Evolutionary conservation across 2,888 invertebrate species (phyloP).

Genomic region (Calameuta filiformis): DNA sequence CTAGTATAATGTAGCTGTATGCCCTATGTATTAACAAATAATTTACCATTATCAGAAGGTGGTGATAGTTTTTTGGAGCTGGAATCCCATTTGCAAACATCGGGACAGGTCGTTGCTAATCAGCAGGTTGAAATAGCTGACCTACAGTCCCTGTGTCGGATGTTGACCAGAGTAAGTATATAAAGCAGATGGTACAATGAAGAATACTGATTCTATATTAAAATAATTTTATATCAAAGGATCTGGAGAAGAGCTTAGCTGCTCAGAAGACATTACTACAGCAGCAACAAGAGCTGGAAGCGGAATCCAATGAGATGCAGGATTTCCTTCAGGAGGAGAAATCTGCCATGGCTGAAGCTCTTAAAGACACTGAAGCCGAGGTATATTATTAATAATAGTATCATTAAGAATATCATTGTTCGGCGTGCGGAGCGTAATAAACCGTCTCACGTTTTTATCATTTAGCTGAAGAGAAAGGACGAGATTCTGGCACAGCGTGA

Average conservation of each 20-base stretch:
- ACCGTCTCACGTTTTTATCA: constrained; percentile 31
- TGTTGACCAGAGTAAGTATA: constrained; percentile 73
- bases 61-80: constrained; percentile 80
- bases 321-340: constrained; percentile 91
- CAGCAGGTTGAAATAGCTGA: constrained; percentile 83
- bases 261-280: constrained; percentile 76
- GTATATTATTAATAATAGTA: constrained; percentile 46
- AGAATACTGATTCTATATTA: background rate
- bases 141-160: constrained; percentile 76
- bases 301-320: constrained; percentile 84
- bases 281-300: constrained; percentile 82
- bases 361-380: constrained; percentile 81
- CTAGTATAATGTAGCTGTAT: background rate
- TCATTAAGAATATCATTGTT: constrained; percentile 7
- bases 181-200: background rate
- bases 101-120: constrained; percentile 78
- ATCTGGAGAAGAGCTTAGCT: constrained; percentile 76
- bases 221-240: constrained; percentile 61
- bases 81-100: constrained; percentile 80
- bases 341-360: constrained; percentile 80
- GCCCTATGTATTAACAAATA: background rate
- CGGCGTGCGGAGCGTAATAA: background rate
- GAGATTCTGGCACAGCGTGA: constrained; percentile 67
- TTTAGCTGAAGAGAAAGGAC: constrained; percentile 56
- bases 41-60: constrained; percentile 62